Evolutionary conservation across 2,888 invertebrate genomes (phyloP), one percentile per base, ranked within the genome.

Genomic region (Litoditis marina): DNA sequence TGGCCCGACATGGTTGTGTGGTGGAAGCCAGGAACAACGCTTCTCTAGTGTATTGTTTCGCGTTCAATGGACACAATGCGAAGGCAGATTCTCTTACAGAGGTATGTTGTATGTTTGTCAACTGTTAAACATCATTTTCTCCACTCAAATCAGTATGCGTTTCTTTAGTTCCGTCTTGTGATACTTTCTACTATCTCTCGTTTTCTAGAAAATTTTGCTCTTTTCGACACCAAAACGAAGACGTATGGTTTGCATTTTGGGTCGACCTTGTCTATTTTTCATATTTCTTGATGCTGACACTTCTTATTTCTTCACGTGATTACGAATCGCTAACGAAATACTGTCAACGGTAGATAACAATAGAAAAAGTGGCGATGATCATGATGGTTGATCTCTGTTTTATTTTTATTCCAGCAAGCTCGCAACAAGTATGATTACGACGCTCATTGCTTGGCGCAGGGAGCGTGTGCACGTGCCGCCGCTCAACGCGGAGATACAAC

Each of bases 51-150:
- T 75, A 69, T 30, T 68, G 65, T 27, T 67, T 68, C 51, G 71
- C 75, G 1, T 28, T 74, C 2, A 27, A 68, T 32, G 70, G 74
- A 7, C 63, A 66, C 31, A 58, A 70, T 42, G 50, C 55, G n/a
- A 75, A 75, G 42, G 71, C 72, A 0, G 73, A 76, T 46, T 67
- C 71, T 1, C 55, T 77, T 13, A 53, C 63, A 7, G 63, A 72
- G 55, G 75, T 75, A 11, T 53, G 52, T 34, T 28, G 2, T 28
- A n/a, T n/a, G n/a, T n/a, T n/a, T n/a, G n/a, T n/a, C n/a, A n/a
- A n/a, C n/a, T 34, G 5, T 30, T 22, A 42, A 30, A 4, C 8
- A 36, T 56, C 22, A 28, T 47, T n/a, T 22, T 19, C 32, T 25
- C 11, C 5, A 28, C 22, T 47, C n/a, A n/a, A n/a, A n/a, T n/a